These are phyloP conservation scores for Oreochromis spilurus DNA, from an alignment of 2,113 vertebrate species.

Conservation along the genomic window DNA sequence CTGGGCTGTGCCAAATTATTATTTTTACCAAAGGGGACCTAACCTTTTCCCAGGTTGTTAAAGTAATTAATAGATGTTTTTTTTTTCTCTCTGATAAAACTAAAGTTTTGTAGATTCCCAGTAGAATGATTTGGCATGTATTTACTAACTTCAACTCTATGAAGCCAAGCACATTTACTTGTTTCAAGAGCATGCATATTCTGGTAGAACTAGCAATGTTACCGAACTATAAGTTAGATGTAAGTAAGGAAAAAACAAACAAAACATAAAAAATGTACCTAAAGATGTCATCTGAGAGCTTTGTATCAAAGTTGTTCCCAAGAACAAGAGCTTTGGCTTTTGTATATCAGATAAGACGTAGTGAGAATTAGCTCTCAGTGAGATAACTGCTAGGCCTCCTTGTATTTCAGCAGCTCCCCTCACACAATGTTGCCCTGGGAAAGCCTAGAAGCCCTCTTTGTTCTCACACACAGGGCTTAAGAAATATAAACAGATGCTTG, in stretches of 20 bases:
- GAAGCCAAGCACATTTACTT: not conserved
- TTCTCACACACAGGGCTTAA: not conserved
- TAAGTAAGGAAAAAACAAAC: not conserved
- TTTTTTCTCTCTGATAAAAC: not conserved
- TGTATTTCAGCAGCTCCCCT: not conserved
- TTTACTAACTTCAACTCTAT: not conserved
- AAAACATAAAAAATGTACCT: not conserved
- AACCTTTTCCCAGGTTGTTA: not conserved
- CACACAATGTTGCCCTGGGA: not conserved
- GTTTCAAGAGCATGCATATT: not conserved
- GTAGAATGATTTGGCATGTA: not conserved
- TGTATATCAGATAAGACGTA: constrained; percentile 15
- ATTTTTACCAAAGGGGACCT: not conserved
- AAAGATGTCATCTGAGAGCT: not conserved
- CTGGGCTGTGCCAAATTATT: not conserved
- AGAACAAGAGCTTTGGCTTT: not conserved
- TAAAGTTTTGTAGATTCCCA: not conserved
- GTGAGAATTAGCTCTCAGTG: not conserved
- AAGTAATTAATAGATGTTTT: not conserved
- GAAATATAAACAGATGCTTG: not conserved
- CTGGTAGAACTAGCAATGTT: not conserved
- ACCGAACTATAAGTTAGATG: not conserved
- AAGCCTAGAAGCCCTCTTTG: not conserved
- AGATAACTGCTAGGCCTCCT: not conserved
- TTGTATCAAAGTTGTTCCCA: not conserved